These are phyloP conservation scores for Hirtodrosophila confusa DNA, from an alignment of 2,888 invertebrate species.

Conservation along the genomic window DNA sequence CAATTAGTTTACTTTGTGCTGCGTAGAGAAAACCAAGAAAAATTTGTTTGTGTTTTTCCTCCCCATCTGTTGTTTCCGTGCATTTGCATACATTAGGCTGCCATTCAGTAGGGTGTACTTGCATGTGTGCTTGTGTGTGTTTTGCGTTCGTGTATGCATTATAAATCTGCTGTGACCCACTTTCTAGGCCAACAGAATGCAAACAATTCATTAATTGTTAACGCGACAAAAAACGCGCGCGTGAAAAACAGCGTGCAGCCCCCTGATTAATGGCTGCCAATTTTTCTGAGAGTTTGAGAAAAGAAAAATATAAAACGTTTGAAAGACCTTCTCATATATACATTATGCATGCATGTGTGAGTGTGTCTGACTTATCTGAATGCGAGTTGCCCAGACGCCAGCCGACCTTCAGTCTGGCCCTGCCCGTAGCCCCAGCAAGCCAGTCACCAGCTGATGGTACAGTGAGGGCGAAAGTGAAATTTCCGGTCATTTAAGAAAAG, in stretches of 20 bases:
- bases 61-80: slow-evolving; percentile 27
- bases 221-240: slow-evolving; percentile 31
- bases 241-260: slow-evolving; percentile 34
- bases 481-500: background rate
- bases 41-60: slow-evolving; percentile 40
- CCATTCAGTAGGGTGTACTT: background rate
- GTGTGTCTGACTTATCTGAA: slow-evolving; percentile 38
- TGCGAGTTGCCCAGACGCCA: slow-evolving; percentile 4
- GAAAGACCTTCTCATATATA: background rate
- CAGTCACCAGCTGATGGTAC: slow-evolving; percentile 15
- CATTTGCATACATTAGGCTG: slow-evolving; percentile 62
- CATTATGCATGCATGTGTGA: slow-evolving; percentile 3
- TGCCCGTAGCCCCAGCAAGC: slow-evolving; percentile 9
- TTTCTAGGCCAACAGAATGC: slow-evolving; percentile 23
- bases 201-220: slow-evolving; percentile 58
- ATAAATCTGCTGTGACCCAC: slow-evolving; percentile 54
- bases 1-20: slow-evolving; percentile 53
- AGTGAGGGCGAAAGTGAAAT: background rate
- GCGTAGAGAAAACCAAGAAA: slow-evolving; percentile 31
- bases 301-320: background rate
- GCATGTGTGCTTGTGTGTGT: slow-evolving; percentile 5
- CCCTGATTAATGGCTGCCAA: slow-evolving; percentile 47
- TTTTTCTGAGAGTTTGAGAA: background rate
- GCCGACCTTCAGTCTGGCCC: slow-evolving; percentile 12
- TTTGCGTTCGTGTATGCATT: slow-evolving; percentile 10